Base-by-base conservation (phyloP, 2,888 invertebrate genomes). In the Drosophila heteroneura region DNA sequence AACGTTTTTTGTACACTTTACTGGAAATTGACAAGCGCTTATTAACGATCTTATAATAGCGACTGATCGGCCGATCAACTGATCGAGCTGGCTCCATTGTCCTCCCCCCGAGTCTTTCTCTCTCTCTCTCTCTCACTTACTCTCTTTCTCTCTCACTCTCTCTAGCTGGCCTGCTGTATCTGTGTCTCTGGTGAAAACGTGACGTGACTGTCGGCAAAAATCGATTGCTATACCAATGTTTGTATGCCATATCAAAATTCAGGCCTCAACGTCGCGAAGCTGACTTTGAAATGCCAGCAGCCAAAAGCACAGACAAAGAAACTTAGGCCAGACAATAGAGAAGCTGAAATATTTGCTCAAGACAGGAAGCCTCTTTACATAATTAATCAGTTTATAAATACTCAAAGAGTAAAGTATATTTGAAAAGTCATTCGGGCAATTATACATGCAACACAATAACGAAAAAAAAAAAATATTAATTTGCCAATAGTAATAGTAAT, bases 31-130 rank as follows among this genome's bases (percentile, higher is more conserved):
- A 90, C 91, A 90, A 90, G 90, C 91, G 90, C 89, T 91, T 91
- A 90, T 90, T 90, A 90, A 90, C 91, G 91, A 89, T 85, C 82
- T 89, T 87, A 89, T 89, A 89, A 91, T 89, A 76, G 85, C 85
- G 74, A 66, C 77, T 74, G 83, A 82, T 86, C 82, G 84, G 73
- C 73, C 81, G 85, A 84, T 89, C 89, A 70, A 83, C 79, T 68
- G 76, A 72, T 82, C 72, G 62, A 82, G 61, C 68, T 56, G 68
- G 70, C 70, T 65, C 71, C 77, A 81, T 87, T 86, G 78, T 82
- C 78, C 84, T 73, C 67, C 60, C 41, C 35, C 14, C 66, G 60
- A 22, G 41, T 6, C 61, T 62, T 2, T n/a, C 39, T n/a, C 37
- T 26, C 32, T 32, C 49, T 16, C 22, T 56, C 35, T 6, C 22